Percentiles rank a stretch among this genome's conserved stretches.
Evolutionary conservation across 2,888 invertebrate genomes (phyloP).

Genomic region (Mallateleia sp.): DNA sequence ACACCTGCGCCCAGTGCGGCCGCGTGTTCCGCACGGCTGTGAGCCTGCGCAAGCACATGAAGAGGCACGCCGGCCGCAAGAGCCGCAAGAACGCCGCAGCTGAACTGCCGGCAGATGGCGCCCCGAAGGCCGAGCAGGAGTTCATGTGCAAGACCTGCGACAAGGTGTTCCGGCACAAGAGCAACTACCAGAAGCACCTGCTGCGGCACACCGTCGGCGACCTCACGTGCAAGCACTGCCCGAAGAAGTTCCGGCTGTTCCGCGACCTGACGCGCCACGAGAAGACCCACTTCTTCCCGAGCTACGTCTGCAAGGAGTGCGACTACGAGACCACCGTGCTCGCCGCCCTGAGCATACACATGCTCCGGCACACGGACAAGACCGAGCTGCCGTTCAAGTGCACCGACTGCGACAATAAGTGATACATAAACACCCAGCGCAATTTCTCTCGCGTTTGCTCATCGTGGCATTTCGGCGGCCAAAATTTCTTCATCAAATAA

Average conservation of each 20-base stretch:
- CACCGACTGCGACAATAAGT: conserved; percentile 65
- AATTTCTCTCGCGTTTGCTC: conserved; percentile 16
- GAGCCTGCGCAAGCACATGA: conserved; percentile 87
- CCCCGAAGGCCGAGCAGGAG: conserved; percentile 77
- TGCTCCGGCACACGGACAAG: too few species aligned
- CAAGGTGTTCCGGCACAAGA: conserved; percentile 87
- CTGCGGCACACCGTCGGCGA: conserved; percentile 87
- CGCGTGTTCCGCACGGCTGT: conserved; percentile 85
- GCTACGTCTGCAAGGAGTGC: conserved; percentile 88
- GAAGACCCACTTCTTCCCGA: conserved; percentile 88
- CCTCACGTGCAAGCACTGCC: conserved; percentile 87
- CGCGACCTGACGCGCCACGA: conserved; percentile 88
- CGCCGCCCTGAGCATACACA: conserved; percentile 86
- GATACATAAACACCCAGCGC: conserved; percentile 33
- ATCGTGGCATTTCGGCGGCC: neutral
- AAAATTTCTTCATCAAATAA: conserved; percentile 37
- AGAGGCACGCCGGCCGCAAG: conserved; percentile 84
- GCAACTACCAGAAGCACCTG: conserved; percentile 88
- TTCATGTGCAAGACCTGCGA: conserved; percentile 87
- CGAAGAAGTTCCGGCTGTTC: conserved; percentile 87
- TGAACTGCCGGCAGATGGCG: neutral
- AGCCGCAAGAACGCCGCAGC: conserved; percentile 59
- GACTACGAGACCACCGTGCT: conserved; percentile 88
- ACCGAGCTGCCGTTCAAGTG: too few species aligned
- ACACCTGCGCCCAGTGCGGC: conserved; percentile 86